Percentiles rank a stretch among this genome's conserved stretches.
These are phyloP conservation scores for Heliangelus exortis DNA, from an alignment of 2,797 vertebrate genomes.

Conservation along the genomic window DNA sequence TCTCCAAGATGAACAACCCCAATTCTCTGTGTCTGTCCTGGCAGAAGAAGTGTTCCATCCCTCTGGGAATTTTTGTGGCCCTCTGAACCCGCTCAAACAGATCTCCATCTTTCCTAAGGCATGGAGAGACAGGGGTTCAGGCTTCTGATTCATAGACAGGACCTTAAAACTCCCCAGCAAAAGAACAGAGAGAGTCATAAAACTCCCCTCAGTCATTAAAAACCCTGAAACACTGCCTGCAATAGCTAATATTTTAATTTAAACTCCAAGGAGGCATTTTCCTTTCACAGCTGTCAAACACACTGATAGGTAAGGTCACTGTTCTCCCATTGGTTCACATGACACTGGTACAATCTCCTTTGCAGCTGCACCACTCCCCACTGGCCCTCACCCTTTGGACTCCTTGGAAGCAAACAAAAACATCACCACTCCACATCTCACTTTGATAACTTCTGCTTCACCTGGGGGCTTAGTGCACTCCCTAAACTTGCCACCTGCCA, in stretches of 20 bases:
- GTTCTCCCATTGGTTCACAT: not conserved
- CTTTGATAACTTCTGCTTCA: not conserved
- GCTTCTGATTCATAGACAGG: not conserved
- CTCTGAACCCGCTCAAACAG: no score
- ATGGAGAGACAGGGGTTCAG: no score
- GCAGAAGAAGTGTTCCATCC: no score
- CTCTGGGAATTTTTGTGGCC: no score
- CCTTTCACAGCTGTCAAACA: not conserved
- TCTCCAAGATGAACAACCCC: no score
- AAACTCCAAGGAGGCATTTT: not conserved
- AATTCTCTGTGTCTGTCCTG: no score
- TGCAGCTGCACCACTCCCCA: not conserved
- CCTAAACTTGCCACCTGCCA: not conserved
- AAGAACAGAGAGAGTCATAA: not conserved
- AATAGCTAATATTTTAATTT: not conserved
- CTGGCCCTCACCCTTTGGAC: not conserved
- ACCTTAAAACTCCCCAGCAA: not conserved
- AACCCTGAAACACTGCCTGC: not conserved
- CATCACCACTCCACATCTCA: not conserved
- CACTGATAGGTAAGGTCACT: not conserved
- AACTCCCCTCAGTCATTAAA: not conserved
- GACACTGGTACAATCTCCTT: not conserved
- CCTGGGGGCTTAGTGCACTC: not conserved
- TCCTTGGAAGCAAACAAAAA: not conserved
- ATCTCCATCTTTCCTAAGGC: no score